Base-by-base conservation (phyloP, 2,113 vertebrate genomes). In the Ammodramus savannarum region DNA sequence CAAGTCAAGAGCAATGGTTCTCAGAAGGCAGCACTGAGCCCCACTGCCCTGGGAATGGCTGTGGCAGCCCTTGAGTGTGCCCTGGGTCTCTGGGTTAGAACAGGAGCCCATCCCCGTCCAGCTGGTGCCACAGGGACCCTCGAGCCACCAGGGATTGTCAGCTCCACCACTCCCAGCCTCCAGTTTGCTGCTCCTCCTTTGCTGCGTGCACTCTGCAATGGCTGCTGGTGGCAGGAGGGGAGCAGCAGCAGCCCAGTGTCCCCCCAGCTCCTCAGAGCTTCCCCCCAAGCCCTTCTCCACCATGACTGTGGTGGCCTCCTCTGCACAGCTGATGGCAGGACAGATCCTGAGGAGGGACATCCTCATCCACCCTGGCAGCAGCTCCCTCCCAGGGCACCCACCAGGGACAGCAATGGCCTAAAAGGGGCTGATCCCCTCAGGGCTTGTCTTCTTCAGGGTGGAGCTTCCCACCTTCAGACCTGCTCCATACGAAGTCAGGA, bases 111-210 rank as follows among this genome's bases (percentile, higher is more conserved):
- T 16, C 9, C 1, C 0, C 34, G 66, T 46, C 61, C 48, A 16
- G 32, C 48, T 52, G 34, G 15, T 75, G 75, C 80, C 49, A 15
- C 0, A 0, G 83, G 26, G 67, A 39, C 71, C 51, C 46, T 8
- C 0, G 0, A 8, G n/a, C 31, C 67, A 29, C 29, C 0, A 1
- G 43, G 49, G 59, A 9, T 14, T 27, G 27, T 49, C 62, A 65
- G 7, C 52, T 59, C 59, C 63, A 52, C 55, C 7, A 0, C 21
- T 63, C 6, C 43, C 48, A 38, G 19, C 81, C 57, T 81, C 71
- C 34, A 10, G 11, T 51, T 62, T 17, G 16, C 84, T 74, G 61
- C 21, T 17, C 14, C 63, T 54, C 46, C 43, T 67, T 49, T 22
- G 19, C 43, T 52, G 26, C 7, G 14, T 48, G 65, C 31, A 6